A percentile compares a stretch with the other conserved stretches of the same genome.
Conservation (phyloP, 1,140 invertebrate species). For the Mycetomoellerius zeteki region DNA sequence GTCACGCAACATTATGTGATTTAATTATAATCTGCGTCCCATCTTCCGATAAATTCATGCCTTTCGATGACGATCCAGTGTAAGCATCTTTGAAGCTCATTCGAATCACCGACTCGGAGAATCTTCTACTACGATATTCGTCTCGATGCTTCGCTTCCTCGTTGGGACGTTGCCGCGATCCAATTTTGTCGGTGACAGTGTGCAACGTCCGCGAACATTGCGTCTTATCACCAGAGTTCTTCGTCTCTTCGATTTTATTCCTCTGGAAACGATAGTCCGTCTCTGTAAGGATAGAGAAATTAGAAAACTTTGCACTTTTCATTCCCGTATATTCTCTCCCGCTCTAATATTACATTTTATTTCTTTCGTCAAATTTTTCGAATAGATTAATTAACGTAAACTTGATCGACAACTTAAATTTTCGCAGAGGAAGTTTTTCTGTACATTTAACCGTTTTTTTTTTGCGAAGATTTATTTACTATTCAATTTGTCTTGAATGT, state of each 20-base stretch:
- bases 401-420: background rate
- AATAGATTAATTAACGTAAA: background rate
- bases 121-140: slow-evolving; percentile 49
- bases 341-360: background rate
- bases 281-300: slow-evolving; percentile 71
- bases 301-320: slow-evolving; percentile 29
- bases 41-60: slow-evolving; percentile 30
- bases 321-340: background rate
- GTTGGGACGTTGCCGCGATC: slow-evolving; percentile 48
- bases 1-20: slow-evolving; percentile 67
- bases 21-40: slow-evolving; percentile 59
- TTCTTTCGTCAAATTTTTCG: background rate
- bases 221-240: slow-evolving; percentile 28
- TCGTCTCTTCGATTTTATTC: slow-evolving; percentile 21
- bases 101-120: slow-evolving; percentile 42
- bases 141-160: slow-evolving; percentile 37
- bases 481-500: background rate
- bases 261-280: slow-evolving; percentile 22
- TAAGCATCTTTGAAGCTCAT: slow-evolving; percentile 19
- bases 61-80: slow-evolving; percentile 24
- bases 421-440: background rate
- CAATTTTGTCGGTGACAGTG: slow-evolving; percentile 55
- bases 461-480: background rate
- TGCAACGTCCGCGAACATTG: slow-evolving; percentile 53
- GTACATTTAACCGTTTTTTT: background rate